phyloP scores from a whole-genome alignment of 2,113 vertebrate species.

The Tauraco erythrolophus region DNA sequence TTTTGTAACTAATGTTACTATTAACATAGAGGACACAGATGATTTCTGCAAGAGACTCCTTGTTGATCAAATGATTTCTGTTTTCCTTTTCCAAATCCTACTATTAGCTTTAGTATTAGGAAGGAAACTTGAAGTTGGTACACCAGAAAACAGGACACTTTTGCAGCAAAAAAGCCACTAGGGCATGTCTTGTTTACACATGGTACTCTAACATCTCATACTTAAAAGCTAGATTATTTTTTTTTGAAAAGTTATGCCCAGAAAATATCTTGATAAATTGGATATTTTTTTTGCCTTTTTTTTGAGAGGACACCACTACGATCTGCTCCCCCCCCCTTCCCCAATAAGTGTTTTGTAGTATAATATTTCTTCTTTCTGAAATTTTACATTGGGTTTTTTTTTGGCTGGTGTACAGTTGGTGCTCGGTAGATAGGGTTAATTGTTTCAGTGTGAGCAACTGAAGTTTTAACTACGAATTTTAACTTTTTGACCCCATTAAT shows the following conservation, averaged over 20 bases:
- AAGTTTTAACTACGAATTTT: constrained; percentile 7
- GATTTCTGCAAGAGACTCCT: not conserved
- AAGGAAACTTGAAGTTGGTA: not conserved
- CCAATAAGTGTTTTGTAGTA: not conserved
- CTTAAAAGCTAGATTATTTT: not conserved
- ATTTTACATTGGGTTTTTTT: fast-evolving
- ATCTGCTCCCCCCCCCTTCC: no score
- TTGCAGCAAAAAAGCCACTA: not conserved
- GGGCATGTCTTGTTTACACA: not conserved
- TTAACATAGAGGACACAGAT: not conserved
- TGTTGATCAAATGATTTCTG: not conserved
- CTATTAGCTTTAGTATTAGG: not conserved
- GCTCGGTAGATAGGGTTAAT: not conserved
- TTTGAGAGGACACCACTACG: not conserved
- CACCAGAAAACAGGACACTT: not conserved
- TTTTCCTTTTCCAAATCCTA: not conserved
- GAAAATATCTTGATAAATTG: not conserved
- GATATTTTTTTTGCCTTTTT: not conserved
- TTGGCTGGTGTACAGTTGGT: not conserved
- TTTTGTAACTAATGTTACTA: not conserved
- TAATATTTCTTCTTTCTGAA: not conserved
- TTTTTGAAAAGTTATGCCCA: not conserved
- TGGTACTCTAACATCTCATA: not conserved
- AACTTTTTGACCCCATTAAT: constrained; percentile 36
- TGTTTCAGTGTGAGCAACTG: not conserved